Base-by-base conservation (phyloP, 2,888 invertebrate species). In the Nemurella pictetii region DNA sequence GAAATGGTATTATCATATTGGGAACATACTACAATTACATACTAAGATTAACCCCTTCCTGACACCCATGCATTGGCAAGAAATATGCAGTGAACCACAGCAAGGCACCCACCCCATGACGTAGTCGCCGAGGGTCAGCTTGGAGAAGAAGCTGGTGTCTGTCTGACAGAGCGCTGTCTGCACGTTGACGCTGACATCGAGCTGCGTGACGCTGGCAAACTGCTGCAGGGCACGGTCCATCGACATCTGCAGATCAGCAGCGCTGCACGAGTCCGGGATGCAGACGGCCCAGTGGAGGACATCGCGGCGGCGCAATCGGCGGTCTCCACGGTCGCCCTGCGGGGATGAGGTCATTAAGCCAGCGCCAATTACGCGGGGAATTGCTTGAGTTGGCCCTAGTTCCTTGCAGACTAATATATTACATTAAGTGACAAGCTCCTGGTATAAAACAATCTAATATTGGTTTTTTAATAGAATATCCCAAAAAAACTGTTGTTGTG, bases 251-350 rank as follows among this genome's bases (percentile, higher is more conserved):
- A 86, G 83, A 82, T 86, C 86, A 9, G 36, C 80, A 28, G 86
- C 77, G 30, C 85, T 83, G 77, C 86, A 86, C 27, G 85, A 84
- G 80, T 85, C 83, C 15, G 86, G 86, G 83, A 86, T 85, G 83
- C 86, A 86, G 32, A 86, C 78, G 0, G 86, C 85, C 85, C 85
- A 85, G 80, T 84, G 85, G 26, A 86, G 80, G 28, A 84, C 85
- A 80, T 86, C 85, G n/a, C 86, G 55, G 9, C 82, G 82, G 3
- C 84, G 84, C 26, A 84, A 25, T n/a, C 80, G 80, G 0, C 84
- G 84, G 81, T 55, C 78, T 9, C 27, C 32, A 1, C 78, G 84
- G 28, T 80, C 30, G 25, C 72, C 84, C 84, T 84, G 72, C 28
- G 12, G 26, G 77, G 26, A 77, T 35, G 35, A 35, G 35, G 9